Evolutionary conservation across 2,113 vertebrate species (phyloP), one percentile per base, ranked within the genome.

Genomic region (Pomatorhinus ruficollis): DNA sequence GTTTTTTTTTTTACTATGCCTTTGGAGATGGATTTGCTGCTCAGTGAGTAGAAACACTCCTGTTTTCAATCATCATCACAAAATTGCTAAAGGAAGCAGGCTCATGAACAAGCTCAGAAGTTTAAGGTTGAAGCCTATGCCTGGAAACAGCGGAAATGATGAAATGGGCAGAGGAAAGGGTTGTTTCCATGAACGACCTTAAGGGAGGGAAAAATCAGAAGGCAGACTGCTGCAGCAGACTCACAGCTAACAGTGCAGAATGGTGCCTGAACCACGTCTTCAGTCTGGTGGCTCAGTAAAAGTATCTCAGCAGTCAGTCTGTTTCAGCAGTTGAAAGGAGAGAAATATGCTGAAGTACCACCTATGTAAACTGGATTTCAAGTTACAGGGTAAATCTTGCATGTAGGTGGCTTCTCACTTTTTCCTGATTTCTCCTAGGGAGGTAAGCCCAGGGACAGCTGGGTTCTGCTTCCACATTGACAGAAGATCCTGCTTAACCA

Each of bases 11-110:
- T 74, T 39, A 33, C 53, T 57, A 5, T 61, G 93, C 37, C n/a
- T 95, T 90, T 91, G 70, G 89, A 95, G 70, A 87, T 33, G 54
- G 33, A 91, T 85, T 93, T 94, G 57, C 84, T 90, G 91, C 59
- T 83, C 66, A 83, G 72, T 4, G 21, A 93, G 78, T 39, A 90
- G 65, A 89, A 95, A 65, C 50, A 30, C 45, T 95, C 65, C 94
- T 95, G 95, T 90, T 96, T 96, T 92, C 76, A 96, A 81, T 95
- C 94, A 93, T 16, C 65, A 31, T 61, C 95, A 93, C 91, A 94
- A 89, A 95, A 91, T 84, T 79, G 52, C 71, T 76, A 35, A 42
- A 94, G 84, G 75, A 87, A 87, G 87, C 63, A 85, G 74, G 66
- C 37, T 93, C 63, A 50, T 10, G 37, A 83, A 50, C 60, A 63